Evolutionary conservation across 2,888 invertebrate species (phyloP).

Genomic region (Gerris lacustris): DNA sequence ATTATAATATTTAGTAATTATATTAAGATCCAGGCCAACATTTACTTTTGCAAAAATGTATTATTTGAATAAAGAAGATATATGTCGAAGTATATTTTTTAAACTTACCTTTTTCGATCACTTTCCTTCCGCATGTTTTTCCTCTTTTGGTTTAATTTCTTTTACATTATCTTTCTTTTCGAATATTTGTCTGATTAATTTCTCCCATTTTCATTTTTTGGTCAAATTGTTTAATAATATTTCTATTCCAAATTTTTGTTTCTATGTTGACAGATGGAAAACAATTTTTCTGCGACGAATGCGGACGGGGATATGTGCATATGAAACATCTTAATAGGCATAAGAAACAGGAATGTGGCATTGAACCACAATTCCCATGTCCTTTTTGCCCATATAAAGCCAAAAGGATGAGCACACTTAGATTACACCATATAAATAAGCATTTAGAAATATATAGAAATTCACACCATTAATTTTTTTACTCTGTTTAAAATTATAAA

Average conservation of each 20-base stretch:
- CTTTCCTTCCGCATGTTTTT: too few species aligned
- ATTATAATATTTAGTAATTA: neutral
- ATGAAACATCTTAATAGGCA: constrained; percentile 33
- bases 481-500: too few species aligned
- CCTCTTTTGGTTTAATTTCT: too few species aligned
- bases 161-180: too few species aligned
- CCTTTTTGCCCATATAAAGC: constrained; percentile 32
- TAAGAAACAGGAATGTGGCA: constrained; percentile 37
- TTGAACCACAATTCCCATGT: constrained; percentile 29
- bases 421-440: constrained; percentile 19
- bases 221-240: neutral
- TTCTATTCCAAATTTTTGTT: neutral
- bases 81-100: too few species aligned
- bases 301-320: constrained; percentile 5
- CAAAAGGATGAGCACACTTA: constrained; percentile 33
- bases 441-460: neutral
- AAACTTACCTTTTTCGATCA: too few species aligned
- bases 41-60: neutral
- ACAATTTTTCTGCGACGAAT: constrained; percentile 5
- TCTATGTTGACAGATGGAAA: neutral
- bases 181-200: too few species aligned
- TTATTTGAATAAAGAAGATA: neutral
- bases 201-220: too few species aligned
- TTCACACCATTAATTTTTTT: too few species aligned
- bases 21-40: neutral